A percentile compares a stretch with the other conserved stretches of the same genome.
These are phyloP conservation scores for rat (Rattus norvegicus) DNA, from an alignment of 2,113 vertebrate genomes.

Conservation along the genomic window GRCr8 NC_086031.1:91387501-91388000, in stretches of 20 bases:
- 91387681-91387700: constrained; percentile 81
- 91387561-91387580: constrained; percentile 78
- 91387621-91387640: constrained; percentile 74
- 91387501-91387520: constrained; percentile 83
- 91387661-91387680: constrained; percentile 77
- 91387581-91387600: constrained; percentile 81
- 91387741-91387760: constrained; percentile 82
- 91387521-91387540: constrained; percentile 76
- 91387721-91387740: constrained; percentile 81
- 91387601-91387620: constrained; percentile 77
- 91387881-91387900: constrained; percentile 99
- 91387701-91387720: constrained; percentile 82
- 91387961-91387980: constrained; percentile 99
- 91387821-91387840: constrained; percentile 91
- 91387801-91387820: constrained; percentile 87
- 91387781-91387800: constrained; percentile 86
- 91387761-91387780: constrained; percentile 84
- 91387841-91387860: constrained; percentile 94
- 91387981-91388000: constrained; percentile 98
- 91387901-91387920: constrained; percentile 99
- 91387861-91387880: constrained; percentile 98
- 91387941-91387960: constrained; percentile 99
- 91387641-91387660: constrained; percentile 72
- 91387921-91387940: constrained; percentile 99
- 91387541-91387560: constrained; percentile 76